These are phyloP conservation scores for Otolemur garnettii DNA, from an alignment of 2,113 vertebrate species.

Conservation along the genomic window DNA sequence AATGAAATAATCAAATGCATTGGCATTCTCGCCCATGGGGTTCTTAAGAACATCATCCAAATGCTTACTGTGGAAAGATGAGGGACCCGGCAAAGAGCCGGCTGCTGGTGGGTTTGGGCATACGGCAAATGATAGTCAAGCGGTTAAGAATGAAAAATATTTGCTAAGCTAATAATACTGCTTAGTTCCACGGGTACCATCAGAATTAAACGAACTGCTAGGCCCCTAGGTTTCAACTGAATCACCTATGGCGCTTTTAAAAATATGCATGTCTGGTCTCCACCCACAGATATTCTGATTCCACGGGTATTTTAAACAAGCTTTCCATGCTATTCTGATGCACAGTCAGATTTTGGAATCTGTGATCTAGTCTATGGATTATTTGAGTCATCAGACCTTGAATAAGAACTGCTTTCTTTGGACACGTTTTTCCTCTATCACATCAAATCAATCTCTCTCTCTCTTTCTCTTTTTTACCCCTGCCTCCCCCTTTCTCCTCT, in stretches of 20 bases:
- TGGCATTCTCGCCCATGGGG: background rate
- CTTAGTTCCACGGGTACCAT: background rate
- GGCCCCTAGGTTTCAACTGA: slow-evolving; percentile 39
- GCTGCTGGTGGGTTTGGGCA: background rate
- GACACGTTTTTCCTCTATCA: slow-evolving; percentile 62
- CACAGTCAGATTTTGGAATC: slow-evolving; percentile 39
- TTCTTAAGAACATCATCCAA: background rate
- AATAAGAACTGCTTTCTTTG: slow-evolving; percentile 71
- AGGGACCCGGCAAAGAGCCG: background rate
- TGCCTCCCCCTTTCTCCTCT: background rate
- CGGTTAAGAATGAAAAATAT: background rate
- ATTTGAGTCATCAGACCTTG: slow-evolving; percentile 69
- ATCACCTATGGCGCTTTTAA: slow-evolving; percentile 43
- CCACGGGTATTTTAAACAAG: slow-evolving; percentile 31
- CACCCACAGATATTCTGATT: slow-evolving; percentile 54
- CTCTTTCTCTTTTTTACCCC: background rate
- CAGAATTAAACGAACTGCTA: background rate
- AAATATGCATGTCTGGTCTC: slow-evolving; percentile 24
- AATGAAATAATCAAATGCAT: background rate
- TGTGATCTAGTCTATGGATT: slow-evolving; percentile 21
- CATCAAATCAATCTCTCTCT: background rate
- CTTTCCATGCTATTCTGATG: slow-evolving; percentile 44
- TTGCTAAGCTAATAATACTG: background rate
- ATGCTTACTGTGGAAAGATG: background rate
- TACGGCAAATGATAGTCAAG: background rate